Conservation (phyloP, 2,888 invertebrate genomes). For the Panopea generosa region DNA sequence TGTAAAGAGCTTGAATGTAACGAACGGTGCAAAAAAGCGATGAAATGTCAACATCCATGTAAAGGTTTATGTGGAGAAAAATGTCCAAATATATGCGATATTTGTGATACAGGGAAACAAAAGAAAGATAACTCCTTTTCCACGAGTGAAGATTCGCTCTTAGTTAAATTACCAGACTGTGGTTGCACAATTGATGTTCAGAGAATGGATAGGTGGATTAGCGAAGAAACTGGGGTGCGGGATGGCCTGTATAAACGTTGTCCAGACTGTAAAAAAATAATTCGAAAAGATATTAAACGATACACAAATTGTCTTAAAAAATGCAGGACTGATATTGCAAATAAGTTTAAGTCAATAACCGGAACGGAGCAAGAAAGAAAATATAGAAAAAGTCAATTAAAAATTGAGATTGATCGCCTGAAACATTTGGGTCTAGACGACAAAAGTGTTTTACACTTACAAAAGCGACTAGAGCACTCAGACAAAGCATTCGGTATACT, state of each 20-base stretch:
- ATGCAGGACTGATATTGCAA: background rate
- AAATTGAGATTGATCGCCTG: background rate
- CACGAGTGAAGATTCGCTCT: conserved; percentile 87
- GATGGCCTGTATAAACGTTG: conserved; percentile 85
- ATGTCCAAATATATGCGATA: conserved; percentile 71
- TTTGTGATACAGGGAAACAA: conserved; percentile 76
- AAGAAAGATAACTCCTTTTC: conserved; percentile 85
- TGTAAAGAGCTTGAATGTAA: conserved; percentile 82
- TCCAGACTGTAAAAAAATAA: conserved; percentile 88
- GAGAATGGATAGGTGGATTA: conserved; percentile 83
- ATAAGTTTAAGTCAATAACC: background rate
- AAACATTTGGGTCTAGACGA: too few species aligned
- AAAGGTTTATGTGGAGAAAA: conserved; percentile 88
- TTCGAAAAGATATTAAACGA: conserved; percentile 86
- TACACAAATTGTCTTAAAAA: conserved; percentile 40
- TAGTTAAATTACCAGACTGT: conserved; percentile 82
- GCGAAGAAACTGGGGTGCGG: conserved; percentile 20
- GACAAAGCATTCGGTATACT: conserved; percentile 6
- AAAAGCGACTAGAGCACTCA: too few species aligned
- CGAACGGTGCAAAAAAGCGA: conserved; percentile 78
- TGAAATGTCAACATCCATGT: conserved; percentile 88
- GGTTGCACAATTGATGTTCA: conserved; percentile 82
- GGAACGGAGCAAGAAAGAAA: conserved; percentile 3
- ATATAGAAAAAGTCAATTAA: background rate
- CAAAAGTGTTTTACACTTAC: too few species aligned